Evolutionary conservation across 1,140 invertebrate species (phyloP).

Genomic region (Lethocerus indicus): DNA sequence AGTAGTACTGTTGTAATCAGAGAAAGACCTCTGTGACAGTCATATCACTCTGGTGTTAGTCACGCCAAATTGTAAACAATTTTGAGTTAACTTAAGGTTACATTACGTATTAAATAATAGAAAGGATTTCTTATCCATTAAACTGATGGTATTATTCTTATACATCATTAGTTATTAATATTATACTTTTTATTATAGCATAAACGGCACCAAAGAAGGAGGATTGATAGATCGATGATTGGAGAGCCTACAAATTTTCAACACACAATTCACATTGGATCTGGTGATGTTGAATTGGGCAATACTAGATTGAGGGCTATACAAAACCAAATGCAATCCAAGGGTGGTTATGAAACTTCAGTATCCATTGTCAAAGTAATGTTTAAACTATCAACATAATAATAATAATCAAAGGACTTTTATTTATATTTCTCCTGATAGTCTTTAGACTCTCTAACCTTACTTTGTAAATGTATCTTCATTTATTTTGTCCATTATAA

Average conservation of each 20-base stretch:
- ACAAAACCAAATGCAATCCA: conserved; percentile 75
- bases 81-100: background rate
- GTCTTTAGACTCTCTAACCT: no score
- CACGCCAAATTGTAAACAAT: background rate
- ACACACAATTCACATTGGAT: conserved; percentile 81
- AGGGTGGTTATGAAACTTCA: conserved; percentile 61
- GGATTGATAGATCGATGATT: conserved; percentile 86
- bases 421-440: no score
- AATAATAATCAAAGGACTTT: no score
- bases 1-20: background rate
- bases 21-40: background rate
- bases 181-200: conserved; percentile 13
- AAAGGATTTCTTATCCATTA: background rate
- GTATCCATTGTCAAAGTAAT: background rate
- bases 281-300: conserved; percentile 62
- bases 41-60: background rate
- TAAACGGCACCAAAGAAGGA: conserved; percentile 38
- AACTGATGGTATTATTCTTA: background rate
- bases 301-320: conserved; percentile 54
- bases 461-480: no score
- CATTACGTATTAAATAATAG: background rate
- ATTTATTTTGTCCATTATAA: no score
- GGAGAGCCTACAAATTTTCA: conserved; percentile 80
- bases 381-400: background rate
- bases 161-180: background rate